Base-by-base conservation (phyloP, 1,140 invertebrate species). In the Acromyrmex heyeri region DNA sequence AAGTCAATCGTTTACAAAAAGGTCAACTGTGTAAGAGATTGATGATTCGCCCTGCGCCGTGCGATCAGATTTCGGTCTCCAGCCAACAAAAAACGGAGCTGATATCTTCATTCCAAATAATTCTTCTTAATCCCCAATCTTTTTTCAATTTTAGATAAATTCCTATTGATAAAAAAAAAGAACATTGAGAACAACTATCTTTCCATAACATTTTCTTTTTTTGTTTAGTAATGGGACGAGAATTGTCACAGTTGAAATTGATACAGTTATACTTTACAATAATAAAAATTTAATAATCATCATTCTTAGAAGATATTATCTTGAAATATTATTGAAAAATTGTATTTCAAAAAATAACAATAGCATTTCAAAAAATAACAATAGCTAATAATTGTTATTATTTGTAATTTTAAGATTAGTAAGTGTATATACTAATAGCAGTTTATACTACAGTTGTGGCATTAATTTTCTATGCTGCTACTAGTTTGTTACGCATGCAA, bases 111-210 rank as follows among this genome's bases (percentile, higher is more conserved):
- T 8, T 12, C 55, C 67, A 7, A 82, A 24, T 82, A 82, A 72
- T 73, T 82, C 38, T 73, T 55, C 38, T 72, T 82, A 64, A 73
- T 73, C 55, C 21, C 12, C 53, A 30, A 61, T 73, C 55, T 73
- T 82, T 82, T 61, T 82, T 34, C 38, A 73, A 73, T 82, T 82
- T 82, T 44, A 72, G 21, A 44, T 82, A 61, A 27, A 34, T 79
- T 6, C 4, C 38, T 55, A 30, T n/a, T 61, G 55, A 73, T 38
- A 21, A 8, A 34, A 12, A 6, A 61, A 14, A 50, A 14, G 16
- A 0, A 3, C 21, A 16, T 14, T 5, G 34, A n/a, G 53, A 59
- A 44, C 6, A n/a, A 2, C 5, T 55, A 4, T 70, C 24, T 59
- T 48, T 77, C 16, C 4, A 5, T 70, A 34, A 27, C 18, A 21